phyloP scores from a whole-genome alignment of 2,797 vertebrate species.

The Neostethus bicornis region DNA sequence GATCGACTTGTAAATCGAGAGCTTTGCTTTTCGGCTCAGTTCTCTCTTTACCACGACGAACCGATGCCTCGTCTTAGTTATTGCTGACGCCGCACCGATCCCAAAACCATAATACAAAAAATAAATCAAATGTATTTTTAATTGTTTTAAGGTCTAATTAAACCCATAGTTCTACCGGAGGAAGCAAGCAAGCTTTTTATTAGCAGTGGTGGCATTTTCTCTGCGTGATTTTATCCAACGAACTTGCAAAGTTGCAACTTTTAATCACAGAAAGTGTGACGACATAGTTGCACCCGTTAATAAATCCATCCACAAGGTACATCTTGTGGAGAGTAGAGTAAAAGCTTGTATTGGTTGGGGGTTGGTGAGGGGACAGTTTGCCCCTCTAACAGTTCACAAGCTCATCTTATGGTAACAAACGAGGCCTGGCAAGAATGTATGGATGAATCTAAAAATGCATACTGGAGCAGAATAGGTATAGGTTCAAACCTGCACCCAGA shows the following conservation, averaged over 20 bases:
- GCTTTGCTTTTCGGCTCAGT: too few species aligned
- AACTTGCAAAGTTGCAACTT: conserved; percentile 1
- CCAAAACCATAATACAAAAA: too few species aligned
- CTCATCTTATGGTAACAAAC: not conserved
- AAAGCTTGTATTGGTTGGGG: not conserved
- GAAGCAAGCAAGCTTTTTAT: not conserved
- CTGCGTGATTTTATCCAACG: not conserved
- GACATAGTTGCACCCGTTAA: not conserved
- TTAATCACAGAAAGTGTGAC: not conserved
- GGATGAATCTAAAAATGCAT: not conserved
- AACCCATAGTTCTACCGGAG: too few species aligned
- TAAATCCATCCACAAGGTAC: not conserved
- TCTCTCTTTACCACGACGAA: too few species aligned
- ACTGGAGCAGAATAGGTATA: not conserved
- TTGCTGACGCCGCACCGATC: too few species aligned
- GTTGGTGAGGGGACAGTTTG: not conserved
- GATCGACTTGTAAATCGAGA: too few species aligned
- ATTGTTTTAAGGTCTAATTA: too few species aligned
- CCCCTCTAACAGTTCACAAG: not conserved
- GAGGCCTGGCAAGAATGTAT: not conserved
- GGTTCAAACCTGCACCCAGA: not conserved
- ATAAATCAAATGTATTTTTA: too few species aligned
- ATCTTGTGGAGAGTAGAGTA: not conserved
- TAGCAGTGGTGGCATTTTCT: not conserved
- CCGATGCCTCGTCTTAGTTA: too few species aligned